These are phyloP conservation scores for Steatocranus sp. DNA, from an alignment of 2,797 vertebrate genomes.

Conservation along the genomic window DNA sequence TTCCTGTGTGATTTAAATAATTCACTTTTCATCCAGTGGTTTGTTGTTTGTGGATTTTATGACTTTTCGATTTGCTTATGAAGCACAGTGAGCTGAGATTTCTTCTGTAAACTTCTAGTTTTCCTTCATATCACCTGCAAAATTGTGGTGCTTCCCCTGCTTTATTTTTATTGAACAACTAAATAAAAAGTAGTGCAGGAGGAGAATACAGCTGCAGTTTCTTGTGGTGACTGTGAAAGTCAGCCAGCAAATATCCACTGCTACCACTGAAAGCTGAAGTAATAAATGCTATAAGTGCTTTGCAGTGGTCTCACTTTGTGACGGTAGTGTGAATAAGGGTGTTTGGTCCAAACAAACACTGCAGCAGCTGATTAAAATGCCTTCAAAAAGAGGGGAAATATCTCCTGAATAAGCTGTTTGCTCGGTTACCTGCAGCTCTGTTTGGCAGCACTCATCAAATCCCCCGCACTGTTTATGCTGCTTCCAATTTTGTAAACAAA, in stretches of 20 bases:
- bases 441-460: not conserved
- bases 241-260: not conserved
- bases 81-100: too few relatives aligned
- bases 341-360: not conserved
- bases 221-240: not conserved
- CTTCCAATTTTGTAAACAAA: not conserved
- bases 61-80: not conserved
- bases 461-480: not conserved
- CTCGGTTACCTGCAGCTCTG: not conserved
- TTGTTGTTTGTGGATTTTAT: not conserved
- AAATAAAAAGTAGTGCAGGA: not conserved
- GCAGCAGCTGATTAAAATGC: not conserved
- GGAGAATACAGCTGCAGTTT: fast-evolving
- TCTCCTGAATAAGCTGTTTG: not conserved
- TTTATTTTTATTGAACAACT: not conserved
- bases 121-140: not conserved
- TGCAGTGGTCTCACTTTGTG: not conserved
- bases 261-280: not conserved
- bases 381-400: not conserved
- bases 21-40: not conserved
- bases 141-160: not conserved
- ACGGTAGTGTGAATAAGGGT: not conserved
- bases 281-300: not conserved
- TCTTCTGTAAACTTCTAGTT: not conserved
- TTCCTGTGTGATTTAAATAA: not conserved